Evolutionary conservation across 2,888 invertebrate genomes (phyloP).

Genomic region (Leuctra nigra): DNA sequence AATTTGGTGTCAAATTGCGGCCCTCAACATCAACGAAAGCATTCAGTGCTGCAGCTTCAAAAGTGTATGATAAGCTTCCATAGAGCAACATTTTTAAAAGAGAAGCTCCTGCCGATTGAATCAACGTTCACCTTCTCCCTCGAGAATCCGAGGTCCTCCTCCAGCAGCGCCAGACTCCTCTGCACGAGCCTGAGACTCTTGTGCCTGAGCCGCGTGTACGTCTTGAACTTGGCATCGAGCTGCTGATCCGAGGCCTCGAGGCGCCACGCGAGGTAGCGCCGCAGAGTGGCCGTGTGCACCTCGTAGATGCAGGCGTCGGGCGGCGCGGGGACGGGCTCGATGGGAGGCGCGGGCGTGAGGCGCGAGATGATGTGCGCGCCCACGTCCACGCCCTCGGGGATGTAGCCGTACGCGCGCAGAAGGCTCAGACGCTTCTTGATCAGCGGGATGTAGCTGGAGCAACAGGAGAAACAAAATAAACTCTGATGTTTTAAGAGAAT

Average conservation of each 20-base stretch:
- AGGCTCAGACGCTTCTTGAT: slow-evolving; percentile 37
- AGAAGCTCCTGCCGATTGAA: too few relatives aligned
- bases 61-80: too few relatives aligned
- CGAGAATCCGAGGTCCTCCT: slow-evolving; percentile 50
- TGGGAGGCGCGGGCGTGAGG: slow-evolving; percentile 27
- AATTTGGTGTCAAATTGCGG: too few relatives aligned
- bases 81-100: too few relatives aligned
- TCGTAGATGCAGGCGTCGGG: neutral
- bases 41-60: too few relatives aligned
- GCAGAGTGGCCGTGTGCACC: neutral
- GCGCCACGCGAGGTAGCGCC: slow-evolving; percentile 39
- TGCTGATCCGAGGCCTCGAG: slow-evolving; percentile 39
- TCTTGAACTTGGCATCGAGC: slow-evolving; percentile 38
- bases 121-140: slow-evolving; percentile 35
- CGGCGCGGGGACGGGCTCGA: neutral
- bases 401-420: slow-evolving; percentile 40
- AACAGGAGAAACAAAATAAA: too few relatives aligned
- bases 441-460: slow-evolving; percentile 37
- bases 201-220: slow-evolving; percentile 38
- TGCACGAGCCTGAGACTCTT: slow-evolving; percentile 47
- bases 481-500: neutral
- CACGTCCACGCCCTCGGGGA: slow-evolving; percentile 41
- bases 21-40: too few relatives aligned
- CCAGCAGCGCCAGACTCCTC: slow-evolving; percentile 48
- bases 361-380: slow-evolving; percentile 36